Conservation (phyloP, 1,140 invertebrate species). For the Protaetia brevitarsis region DNA sequence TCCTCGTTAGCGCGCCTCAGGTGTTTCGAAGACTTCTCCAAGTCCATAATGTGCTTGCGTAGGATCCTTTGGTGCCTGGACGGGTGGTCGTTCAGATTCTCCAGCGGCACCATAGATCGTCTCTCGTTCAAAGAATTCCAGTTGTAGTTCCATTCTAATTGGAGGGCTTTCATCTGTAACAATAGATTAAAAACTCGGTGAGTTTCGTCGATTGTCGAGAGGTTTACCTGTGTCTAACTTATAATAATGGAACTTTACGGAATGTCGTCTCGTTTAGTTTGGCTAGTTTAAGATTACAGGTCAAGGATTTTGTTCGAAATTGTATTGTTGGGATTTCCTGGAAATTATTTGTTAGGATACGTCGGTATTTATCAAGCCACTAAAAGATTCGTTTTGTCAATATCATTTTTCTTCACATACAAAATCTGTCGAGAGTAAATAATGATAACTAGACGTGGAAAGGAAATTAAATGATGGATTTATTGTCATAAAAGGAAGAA, state of each 20-base stretch:
- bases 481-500: no score
- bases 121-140: constrained; percentile 40
- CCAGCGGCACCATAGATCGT: constrained; percentile 28
- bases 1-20: constrained; percentile 39
- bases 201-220: constrained; percentile 1
- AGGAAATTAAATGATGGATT: no score
- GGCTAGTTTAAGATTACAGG: not conserved
- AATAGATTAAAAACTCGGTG: constrained; percentile 12
- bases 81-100: constrained; percentile 43
- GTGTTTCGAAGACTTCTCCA: constrained; percentile 41
- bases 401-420: no score
- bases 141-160: constrained; percentile 46
- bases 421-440: no score
- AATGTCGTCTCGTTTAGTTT: not conserved
- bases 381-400: no score
- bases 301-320: no score
- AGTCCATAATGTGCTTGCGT: constrained; percentile 46
- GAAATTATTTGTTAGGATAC: no score
- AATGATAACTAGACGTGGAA: no score
- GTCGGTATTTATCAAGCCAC: no score
- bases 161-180: constrained; percentile 45
- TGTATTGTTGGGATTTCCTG: no score
- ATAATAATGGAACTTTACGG: no score
- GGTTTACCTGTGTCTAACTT: not conserved
- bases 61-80: constrained; percentile 51